Base-by-base conservation (phyloP, 1,140 invertebrate genomes). In the Drosophila littoralis region DNA sequence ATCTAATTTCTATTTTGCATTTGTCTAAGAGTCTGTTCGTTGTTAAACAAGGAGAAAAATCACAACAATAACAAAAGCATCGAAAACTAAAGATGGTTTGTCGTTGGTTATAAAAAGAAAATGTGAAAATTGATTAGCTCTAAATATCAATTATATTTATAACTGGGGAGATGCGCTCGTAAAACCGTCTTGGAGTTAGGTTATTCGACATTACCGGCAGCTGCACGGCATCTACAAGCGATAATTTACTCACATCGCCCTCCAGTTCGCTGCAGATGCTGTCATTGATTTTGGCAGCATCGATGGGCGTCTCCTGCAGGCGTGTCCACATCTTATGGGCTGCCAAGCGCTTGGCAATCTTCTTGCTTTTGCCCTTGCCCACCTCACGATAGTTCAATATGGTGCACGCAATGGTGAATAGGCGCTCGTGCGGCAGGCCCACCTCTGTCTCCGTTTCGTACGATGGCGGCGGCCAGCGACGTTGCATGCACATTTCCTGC, bases 401-500 rank as follows among this genome's bases (percentile, higher is more conserved):
- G 51, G 96, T 95, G 91, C 98, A 99, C 6, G 97, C 95, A 90
- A 99, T 98, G 2, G 97, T 98, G 88, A 98, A 98, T 64, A 97
- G 96, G 64, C 98, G 95, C 91, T 98, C 97, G 88, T 98, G 97
- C 5, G 98, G 98, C 58, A 98, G 93, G 33, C 98, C 98, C 93
- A 96, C 94, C 93, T 98, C 98, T 60, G 96, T 95, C 89, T 96
- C 96, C 73, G 98, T 97, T 77, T 98, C 96, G 92, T 99, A 99
- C 32, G 95, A 96, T 40, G 98, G 98, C 42, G 98, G 98, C 51
- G 97, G 97, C 96, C 97, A 98, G 65, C 97, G 96, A 60, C 96
- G 95, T 64, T 97, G 97, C 97, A 99, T 99, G 85, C 98, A 99
- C 92, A 99, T 95, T 93, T 99, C 98, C 93, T 99, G 98, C 9